Conservation (phyloP, 2,797 vertebrate genomes). For the Sternotherus odoratus region DNA sequence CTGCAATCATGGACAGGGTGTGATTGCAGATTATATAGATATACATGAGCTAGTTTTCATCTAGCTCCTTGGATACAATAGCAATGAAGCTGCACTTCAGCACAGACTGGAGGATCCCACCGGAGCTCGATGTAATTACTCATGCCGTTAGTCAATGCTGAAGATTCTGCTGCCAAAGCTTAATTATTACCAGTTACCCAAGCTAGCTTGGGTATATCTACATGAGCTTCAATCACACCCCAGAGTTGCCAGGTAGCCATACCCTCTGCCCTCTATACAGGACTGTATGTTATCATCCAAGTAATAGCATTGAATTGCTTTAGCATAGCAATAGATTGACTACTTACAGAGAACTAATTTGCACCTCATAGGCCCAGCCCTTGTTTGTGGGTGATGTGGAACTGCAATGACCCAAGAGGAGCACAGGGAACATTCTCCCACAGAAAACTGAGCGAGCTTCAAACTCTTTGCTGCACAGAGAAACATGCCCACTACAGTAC, state of each 20-base stretch:
- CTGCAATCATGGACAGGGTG: not conserved
- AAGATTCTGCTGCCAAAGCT: not conserved
- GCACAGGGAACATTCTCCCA: not conserved
- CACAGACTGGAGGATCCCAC: not conserved
- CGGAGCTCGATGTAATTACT: not conserved
- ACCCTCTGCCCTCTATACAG: no score
- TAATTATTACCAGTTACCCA: not conserved
- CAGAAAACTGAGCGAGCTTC: not conserved
- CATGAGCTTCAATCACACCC: not conserved
- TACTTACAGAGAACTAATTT: not conserved
- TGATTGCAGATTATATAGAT: not conserved
- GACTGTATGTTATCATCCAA: not conserved
- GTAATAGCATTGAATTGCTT: no score
- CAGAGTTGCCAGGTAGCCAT: no score
- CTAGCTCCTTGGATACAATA: not conserved
- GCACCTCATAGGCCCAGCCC: not conserved
- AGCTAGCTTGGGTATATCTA: not conserved
- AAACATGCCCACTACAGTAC: no score
- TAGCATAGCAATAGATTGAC: no score
- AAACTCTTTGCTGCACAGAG: not conserved
- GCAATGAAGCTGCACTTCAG: not conserved
- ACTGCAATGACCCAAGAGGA: not conserved
- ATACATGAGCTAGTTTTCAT: not conserved
- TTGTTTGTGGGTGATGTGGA: not conserved
- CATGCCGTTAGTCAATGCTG: not conserved